These are phyloP conservation scores for Trilocha varians DNA, from an alignment of 2,888 invertebrate genomes.

Conservation along the genomic window DNA sequence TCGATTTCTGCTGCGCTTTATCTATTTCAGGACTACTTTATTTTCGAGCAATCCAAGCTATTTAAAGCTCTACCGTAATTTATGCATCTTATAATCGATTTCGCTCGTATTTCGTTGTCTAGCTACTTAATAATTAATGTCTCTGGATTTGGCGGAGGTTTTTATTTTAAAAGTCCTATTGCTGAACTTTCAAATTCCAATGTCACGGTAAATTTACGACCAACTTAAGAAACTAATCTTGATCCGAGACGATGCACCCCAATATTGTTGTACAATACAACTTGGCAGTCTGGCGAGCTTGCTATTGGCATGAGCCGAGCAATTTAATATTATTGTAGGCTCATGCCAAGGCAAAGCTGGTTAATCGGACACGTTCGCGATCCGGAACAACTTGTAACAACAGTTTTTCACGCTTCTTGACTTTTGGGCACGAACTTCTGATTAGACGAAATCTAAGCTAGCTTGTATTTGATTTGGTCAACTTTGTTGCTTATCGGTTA, in stretches of 20 bases:
- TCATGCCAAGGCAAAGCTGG: constrained; percentile 46
- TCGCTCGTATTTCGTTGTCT: neutral
- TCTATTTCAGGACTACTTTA: neutral
- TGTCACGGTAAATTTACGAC: neutral
- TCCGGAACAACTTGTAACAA: constrained; percentile 45
- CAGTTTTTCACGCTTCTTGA: constrained; percentile 38
- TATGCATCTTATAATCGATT: neutral
- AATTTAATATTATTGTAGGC: constrained; percentile 70
- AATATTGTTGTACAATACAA: constrained; percentile 5
- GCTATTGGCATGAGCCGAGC: constrained; percentile 60
- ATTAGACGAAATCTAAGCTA: too few species aligned
- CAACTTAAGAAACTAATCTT: neutral
- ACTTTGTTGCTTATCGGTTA: too few species aligned
- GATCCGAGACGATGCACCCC: neutral
- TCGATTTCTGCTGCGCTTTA: neutral
- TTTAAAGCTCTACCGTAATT: neutral
- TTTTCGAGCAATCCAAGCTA: neutral
- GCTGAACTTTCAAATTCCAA: neutral
- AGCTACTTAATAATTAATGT: neutral
- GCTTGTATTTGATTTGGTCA: too few species aligned
- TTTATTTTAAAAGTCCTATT: neutral
- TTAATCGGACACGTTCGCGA: constrained; percentile 42
- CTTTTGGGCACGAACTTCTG: constrained; percentile 10
- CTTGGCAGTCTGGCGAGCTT: constrained; percentile 40
- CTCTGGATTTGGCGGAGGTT: neutral